Conservation (phyloP, 2,113 vertebrate genomes). For the Calypte anna region DNA sequence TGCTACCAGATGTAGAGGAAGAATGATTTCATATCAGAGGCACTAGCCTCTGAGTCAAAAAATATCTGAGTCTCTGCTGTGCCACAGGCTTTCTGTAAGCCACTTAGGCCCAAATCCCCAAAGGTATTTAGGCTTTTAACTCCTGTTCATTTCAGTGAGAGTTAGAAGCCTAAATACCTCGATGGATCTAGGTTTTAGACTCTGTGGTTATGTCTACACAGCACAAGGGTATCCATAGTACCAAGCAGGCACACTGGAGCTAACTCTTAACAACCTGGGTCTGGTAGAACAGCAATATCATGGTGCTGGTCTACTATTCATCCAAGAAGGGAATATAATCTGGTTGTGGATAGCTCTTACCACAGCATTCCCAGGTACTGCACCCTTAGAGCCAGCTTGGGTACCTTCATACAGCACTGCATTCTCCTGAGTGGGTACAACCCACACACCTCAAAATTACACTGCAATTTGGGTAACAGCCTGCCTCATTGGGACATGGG, state of each 20-base stretch:
- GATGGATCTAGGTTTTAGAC: conserved; percentile 8
- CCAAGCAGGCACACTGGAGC: background rate
- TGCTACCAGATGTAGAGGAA: conserved; percentile 67
- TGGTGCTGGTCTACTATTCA: background rate
- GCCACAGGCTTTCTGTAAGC: conserved; percentile 57
- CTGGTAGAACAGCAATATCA: background rate
- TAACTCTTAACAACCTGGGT: background rate
- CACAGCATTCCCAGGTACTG: background rate
- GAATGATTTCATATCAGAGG: conserved; percentile 2
- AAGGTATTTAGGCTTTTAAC: conserved; percentile 72
- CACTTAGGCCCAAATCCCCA: conserved; percentile 70
- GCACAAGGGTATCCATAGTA: background rate
- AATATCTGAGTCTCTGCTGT: conserved; percentile 31
- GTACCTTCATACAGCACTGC: background rate
- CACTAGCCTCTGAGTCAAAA: conserved; percentile 21
- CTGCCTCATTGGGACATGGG: background rate
- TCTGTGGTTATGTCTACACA: conserved; percentile 28
- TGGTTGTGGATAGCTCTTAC: background rate
- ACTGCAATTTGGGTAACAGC: background rate
- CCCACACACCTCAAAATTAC: background rate
- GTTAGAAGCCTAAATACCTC: conserved; percentile 63
- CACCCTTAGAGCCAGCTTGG: background rate
- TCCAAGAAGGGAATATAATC: background rate
- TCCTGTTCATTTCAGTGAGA: conserved; percentile 60
- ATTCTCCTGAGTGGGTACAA: background rate